Evolutionary conservation across 2,113 vertebrate species (phyloP).

Genomic region (Cynopterus brachyotis): DNA sequence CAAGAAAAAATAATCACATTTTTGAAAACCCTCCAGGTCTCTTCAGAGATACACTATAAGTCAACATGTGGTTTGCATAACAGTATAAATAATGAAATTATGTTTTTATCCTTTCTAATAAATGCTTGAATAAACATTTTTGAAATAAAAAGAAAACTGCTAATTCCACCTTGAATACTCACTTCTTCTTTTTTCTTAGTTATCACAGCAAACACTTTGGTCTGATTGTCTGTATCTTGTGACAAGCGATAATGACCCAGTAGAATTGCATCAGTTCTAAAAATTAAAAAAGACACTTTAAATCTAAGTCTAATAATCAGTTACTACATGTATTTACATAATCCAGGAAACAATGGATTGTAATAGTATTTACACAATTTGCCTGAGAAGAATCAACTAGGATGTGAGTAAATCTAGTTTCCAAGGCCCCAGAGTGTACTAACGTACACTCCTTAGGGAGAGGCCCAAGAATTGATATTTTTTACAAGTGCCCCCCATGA

Average conservation of each 20-base stretch:
- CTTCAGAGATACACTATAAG: neutral
- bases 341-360: neutral
- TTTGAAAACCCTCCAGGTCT: neutral
- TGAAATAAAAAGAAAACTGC: neutral
- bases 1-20: neutral
- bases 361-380: neutral
- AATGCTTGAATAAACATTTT: neutral
- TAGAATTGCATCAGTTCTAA: slow-evolving; percentile 94
- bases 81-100: neutral
- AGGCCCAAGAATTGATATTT: neutral
- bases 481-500: neutral
- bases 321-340: neutral
- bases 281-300: slow-evolving; percentile 51
- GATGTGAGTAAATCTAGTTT: neutral
- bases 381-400: neutral
- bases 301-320: neutral
- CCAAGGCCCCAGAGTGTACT: neutral
- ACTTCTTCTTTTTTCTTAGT: slow-evolving; percentile 98
- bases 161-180: slow-evolving; percentile 49
- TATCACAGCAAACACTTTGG: slow-evolving; percentile 99
- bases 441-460: neutral
- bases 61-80: neutral
- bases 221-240: slow-evolving; percentile 99
- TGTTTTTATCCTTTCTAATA: neutral
- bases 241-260: slow-evolving; percentile 97